phyloP scores from a whole-genome alignment of 2,888 invertebrate species.

The Calameuta filiformis region DNA sequence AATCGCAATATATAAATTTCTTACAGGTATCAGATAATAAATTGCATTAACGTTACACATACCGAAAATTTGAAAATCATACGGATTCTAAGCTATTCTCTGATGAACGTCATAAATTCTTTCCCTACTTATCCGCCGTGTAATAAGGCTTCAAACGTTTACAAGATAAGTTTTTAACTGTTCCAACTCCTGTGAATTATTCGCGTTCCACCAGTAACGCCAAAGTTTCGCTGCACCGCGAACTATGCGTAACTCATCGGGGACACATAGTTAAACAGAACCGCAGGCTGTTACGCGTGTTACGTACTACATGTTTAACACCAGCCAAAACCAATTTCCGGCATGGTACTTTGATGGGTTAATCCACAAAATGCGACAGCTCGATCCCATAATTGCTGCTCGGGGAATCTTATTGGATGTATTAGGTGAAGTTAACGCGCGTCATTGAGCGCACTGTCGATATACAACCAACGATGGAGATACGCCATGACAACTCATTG shows the following conservation, averaged over 20 bases:
- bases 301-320: constrained; percentile 11
- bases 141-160: not conserved
- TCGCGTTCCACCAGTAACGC: not conserved
- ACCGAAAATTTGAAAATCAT: not conserved
- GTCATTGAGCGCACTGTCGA: not conserved
- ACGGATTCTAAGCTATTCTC: not conserved
- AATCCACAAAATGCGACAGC: constrained; percentile 20
- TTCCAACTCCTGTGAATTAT: not conserved
- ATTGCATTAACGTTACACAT: no score
- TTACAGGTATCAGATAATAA: no score
- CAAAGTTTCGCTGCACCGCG: not conserved
- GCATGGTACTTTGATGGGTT: constrained; percentile 29
- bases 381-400: not conserved
- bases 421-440: not conserved
- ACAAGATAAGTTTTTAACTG: not conserved
- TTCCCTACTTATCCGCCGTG: not conserved
- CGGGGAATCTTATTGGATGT: not conserved
- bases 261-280: constrained; percentile 25
- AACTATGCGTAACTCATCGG: not conserved
- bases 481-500: not conserved
- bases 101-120: not conserved
- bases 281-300: constrained; percentile 12
- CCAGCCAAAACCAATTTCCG: constrained; percentile 26
- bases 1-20: not conserved
- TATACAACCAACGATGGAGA: not conserved